These are phyloP conservation scores for Formica exsecta DNA, from an alignment of 1,140 invertebrate genomes.

Conservation along the genomic window DNA sequence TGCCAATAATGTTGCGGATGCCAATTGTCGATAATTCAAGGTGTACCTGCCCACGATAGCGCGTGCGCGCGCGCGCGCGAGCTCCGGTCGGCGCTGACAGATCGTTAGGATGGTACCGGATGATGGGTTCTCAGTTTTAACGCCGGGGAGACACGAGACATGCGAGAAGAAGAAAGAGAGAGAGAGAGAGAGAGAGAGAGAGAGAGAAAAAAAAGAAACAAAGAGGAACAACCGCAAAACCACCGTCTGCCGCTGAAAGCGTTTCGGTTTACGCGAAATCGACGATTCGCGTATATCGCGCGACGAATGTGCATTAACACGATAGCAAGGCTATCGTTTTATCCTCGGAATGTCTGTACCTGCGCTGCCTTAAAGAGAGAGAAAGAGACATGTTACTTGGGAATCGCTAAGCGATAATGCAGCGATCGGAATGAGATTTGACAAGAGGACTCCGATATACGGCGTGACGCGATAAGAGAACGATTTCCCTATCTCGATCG, in stretches of 20 bases:
- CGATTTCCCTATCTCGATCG: constrained; percentile 51
- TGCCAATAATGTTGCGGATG: constrained; percentile 79
- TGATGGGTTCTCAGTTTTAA: constrained; percentile 36
- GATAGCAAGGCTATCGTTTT: not conserved
- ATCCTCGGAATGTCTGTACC: not conserved
- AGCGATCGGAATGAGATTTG: constrained; percentile 21
- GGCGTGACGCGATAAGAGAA: constrained; percentile 22
- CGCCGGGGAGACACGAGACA: constrained; percentile 32
- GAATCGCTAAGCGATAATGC: constrained; percentile 21
- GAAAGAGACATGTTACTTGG: not conserved
- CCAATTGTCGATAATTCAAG: constrained; percentile 81
- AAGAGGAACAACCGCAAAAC: constrained; percentile 17
- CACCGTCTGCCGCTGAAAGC: not conserved
- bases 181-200: constrained; percentile 8
- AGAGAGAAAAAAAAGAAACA: not conserved
- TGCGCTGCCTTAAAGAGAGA: not conserved
- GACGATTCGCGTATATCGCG: constrained; percentile 1
- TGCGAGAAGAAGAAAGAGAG: not conserved
- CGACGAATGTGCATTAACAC: not conserved
- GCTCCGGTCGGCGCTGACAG: constrained; percentile 63
- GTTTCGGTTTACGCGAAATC: constrained; percentile 21
- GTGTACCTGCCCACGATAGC: constrained; percentile 77
- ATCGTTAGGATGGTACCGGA: constrained; percentile 65
- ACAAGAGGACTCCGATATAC: constrained; percentile 1
- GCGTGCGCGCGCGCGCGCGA: constrained; percentile 40